A percentile compares a stretch with the other conserved stretches of the same genome.
phyloP scores from a whole-genome alignment of 92 coral and sea anemone species.

The Palythoa grandiflora region DNA sequence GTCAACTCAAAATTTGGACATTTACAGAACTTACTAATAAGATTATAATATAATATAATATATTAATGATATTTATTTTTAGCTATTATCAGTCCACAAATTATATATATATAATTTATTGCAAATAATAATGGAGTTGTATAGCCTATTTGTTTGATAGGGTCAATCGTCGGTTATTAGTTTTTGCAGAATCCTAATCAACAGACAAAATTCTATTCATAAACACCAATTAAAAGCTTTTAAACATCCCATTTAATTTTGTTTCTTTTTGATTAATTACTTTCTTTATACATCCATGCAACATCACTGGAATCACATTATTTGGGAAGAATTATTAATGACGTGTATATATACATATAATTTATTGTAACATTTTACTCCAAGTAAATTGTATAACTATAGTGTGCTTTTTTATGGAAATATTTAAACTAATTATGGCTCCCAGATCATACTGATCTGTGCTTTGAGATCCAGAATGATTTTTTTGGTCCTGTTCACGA shows the following conservation, averaged over 20 bases:
- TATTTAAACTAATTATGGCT: neutral
- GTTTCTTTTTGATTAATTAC: too few relatives aligned
- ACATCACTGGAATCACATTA: too few relatives aligned
- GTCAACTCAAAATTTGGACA: conserved; percentile 10
- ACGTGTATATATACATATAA: too few relatives aligned
- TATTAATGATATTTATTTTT: neutral
- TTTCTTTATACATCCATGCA: too few relatives aligned
- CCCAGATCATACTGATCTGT: neutral
- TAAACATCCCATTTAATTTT: too few relatives aligned
- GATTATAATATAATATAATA: neutral
- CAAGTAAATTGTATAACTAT: too few relatives aligned
- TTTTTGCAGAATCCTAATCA: neutral
- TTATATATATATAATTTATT: neutral
- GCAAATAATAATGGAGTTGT: neutral
- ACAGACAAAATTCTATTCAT: too few relatives aligned
- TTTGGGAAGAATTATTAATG: too few relatives aligned
- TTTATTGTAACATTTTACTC: too few relatives aligned
- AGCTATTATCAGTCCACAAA: neutral
- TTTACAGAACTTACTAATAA: conserved; percentile 35
- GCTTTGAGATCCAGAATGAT: neutral
- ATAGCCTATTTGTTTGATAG: neutral
- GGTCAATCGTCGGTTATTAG: neutral
- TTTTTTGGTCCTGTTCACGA: neutral
- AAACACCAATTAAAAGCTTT: too few relatives aligned
- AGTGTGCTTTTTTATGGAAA: neutral